Base-by-base conservation (phyloP, 2,113 vertebrate genomes). In the Hoplias malabaricus region DNA sequence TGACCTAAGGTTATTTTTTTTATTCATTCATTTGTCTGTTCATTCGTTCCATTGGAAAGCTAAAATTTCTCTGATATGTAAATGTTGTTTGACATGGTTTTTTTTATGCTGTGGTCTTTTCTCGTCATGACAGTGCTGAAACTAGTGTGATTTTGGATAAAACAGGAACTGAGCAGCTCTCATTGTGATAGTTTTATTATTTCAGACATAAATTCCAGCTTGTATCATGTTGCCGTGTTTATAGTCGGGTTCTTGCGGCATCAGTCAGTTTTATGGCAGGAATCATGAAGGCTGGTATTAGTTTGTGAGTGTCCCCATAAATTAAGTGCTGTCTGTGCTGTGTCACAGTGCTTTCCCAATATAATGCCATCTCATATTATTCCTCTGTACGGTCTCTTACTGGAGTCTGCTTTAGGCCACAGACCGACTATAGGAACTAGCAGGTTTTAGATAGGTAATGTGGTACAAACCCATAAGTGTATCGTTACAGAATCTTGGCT, bases 241-340 rank as follows among this genome's bases (percentile, higher is more conserved):
- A 36, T 53, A 16, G 2, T 56, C 67, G 43, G 42, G 62, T 66
- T 65, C 29, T 21, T 69, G 13, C 46, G 19, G 57, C 56, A 53
- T 68, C 43, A 12, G n/a, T 75, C 65, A 38, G 38, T 68, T 75
- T 73, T 56, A 63, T 75, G 43, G 25, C 65, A 21, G 16, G 40
- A 34, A 59, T 53, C 70, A 79, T 25, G n/a, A 59, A 10, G 50
- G 21, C 65, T 71, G 69, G 61, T 48, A 68, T 68, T 72, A 61
- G 75, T 76, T 73, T 80, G 63, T 72, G 59, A 74, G 27, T 48
- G 7, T 16, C 27, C 23, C 25, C 53, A 69, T 80, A 38, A 80
- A 80, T 80, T 63, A 23, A 66, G 29, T 16, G 27, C 14, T 19
- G 50, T 48, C 63, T 57, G 36, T 57, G 62, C 42, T 46, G 42